Base-by-base conservation (phyloP, 64 coral and sea anemone species). In the Actinia tenebrosa region DNA sequence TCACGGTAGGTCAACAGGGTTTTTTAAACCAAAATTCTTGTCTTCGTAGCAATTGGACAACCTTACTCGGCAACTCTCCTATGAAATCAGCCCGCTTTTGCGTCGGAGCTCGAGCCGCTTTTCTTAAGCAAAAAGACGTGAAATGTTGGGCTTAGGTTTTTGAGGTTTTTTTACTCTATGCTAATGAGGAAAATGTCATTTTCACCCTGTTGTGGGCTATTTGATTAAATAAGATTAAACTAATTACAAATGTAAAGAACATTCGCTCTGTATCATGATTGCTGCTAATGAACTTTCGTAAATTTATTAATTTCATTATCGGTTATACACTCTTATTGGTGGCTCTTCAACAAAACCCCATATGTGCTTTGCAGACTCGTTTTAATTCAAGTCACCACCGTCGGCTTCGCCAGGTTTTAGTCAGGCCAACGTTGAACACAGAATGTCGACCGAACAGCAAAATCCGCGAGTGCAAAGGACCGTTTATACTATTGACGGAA, bases 251-350 rank as follows among this genome's bases (percentile, higher is more conserved):
- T 93, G 94, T 93, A 96, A 97, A 97, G 94, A 93, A 84, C 87
- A 86, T 93, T 91, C 88, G 86, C 55, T 79, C 79, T 68, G 88
- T 93, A 97, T 97, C 94, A 97, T 93, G 91, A 80, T 80, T 86
- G 27, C 64, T 59, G 77, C 88, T 96, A 93, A 96, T 96, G 94
- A 96, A 96, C 94, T 93, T 97, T 93, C 88, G 86, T 90, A 88
- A 84, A 84, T 93, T 93, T 97, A 92, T 97, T 97, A 97, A 97
- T 97, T 97, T 97, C 83, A 97, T 97, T 97, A 97, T 93, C 94
- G 77, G 86, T 79, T 88, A 56, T 87, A 78, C 53, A 58, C 71
- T 92, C 83, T 87, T 86, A 87, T 92, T 93, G 86, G 82, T 84
- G 77, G 87, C 81, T 80, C 71, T 82, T 90, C 91, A 97, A 97